Base-by-base conservation (phyloP, 2,888 invertebrate species). In the Rambutsinella grinnellia region DNA sequence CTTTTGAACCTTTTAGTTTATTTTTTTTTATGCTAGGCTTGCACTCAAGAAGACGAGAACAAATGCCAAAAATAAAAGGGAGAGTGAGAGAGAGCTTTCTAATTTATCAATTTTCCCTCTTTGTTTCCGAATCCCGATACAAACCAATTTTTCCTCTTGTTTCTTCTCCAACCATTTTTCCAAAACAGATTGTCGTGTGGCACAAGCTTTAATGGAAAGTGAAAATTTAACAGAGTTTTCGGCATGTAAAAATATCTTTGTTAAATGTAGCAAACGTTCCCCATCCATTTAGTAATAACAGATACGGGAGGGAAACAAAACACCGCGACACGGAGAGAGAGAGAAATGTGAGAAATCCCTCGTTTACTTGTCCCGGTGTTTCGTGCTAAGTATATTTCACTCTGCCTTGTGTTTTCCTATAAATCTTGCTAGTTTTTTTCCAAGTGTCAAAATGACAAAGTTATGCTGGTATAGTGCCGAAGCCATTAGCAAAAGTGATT, bases 401-500 rank as follows among this genome's bases (percentile, higher is more conserved):
- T 36, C 13, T 36, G 5, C 36, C 36, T 13, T 8, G 36, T 36
- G 36, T 36, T 65, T 58, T 61, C 69, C 58, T 70, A 63, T 68
- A 76, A 76, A 68, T 76, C 75, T 68, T 68, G 24, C 68, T 76
- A 61, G 68, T 66, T 68, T 61, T 74, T 72, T 23, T 56, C 67
- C 49, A 36, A 36, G 36, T 76, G 76, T 76, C 76, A 76, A 69
- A 53, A 76, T 76, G 76, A 76, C 76, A 76, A 70, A 76, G 76
- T 76, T 76, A 44, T 15, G 36, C 70, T 69, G 47, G 67, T 68
- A 76, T 62, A 70, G 63, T 76, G 76, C 65, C 60, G 69, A 69
- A 63, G 65, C 65, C 54, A 76, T 69, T 69, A 76, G 66, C 36
- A 69, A 68, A 49, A 76, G 69, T 76, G 76, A 76, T 69, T 70